Evolutionary conservation across 2,113 vertebrate genomes (phyloP).

Genomic region (Pelobates fuscus): DNA sequence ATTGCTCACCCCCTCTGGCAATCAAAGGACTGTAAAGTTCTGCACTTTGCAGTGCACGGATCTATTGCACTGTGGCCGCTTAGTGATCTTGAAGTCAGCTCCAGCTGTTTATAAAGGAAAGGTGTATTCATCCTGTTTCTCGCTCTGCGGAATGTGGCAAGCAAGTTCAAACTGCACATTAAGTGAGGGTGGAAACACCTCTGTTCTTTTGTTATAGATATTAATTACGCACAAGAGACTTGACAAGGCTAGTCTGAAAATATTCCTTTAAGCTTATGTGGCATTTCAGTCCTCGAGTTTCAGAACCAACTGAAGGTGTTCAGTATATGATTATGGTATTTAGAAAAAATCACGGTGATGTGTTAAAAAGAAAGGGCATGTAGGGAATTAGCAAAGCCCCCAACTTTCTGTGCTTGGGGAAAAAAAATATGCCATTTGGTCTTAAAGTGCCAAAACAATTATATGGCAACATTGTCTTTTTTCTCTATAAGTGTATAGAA

Average conservation of each 20-base stretch:
- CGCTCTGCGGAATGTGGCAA: conserved; percentile 22
- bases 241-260: conserved; percentile 37
- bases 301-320: not conserved
- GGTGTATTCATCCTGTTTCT: conserved; percentile 47
- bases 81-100: conserved; percentile 18
- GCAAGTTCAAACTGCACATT: conserved; percentile 45
- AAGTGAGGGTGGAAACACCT: conserved; percentile 42
- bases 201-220: conserved; percentile 37
- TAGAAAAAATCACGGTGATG: not conserved
- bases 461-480: too few species aligned
- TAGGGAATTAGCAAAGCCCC: too few species aligned
- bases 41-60: not conserved
- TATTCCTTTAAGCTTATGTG: conserved; percentile 7
- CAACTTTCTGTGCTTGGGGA: too few species aligned
- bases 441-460: too few species aligned
- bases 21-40: not conserved
- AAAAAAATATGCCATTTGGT: too few species aligned
- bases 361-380: too few species aligned
- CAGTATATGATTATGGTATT: not conserved
- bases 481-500: too few species aligned
- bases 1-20: not conserved
- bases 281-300: not conserved
- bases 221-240: conserved; percentile 38
- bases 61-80: conserved; percentile 11
- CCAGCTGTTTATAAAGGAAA: conserved; percentile 44